Evolutionary conservation across 2,888 invertebrate species (phyloP), one percentile per base, ranked within the genome.

Genomic region (Ichneumoninae sp.): DNA sequence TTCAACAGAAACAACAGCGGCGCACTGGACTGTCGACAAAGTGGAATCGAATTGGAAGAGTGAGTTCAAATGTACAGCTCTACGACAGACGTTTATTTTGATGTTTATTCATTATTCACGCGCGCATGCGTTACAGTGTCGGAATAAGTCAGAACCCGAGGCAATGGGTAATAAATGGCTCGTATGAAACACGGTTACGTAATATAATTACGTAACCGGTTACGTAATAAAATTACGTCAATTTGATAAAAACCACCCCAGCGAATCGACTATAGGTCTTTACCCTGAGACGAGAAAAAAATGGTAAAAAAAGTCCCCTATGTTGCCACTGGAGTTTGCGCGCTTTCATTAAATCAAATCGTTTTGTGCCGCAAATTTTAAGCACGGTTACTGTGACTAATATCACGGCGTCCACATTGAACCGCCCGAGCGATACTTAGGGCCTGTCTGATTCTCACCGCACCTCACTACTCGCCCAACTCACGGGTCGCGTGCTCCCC

Each of bases 401-500:
- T 57, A 26, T 13, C 26, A 13, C 22, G 26, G 57, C 57, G 26
- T 57, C 57, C 13, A 57, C 22, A 26, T 26, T 26, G 57, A 57
- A 26, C 3, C 57, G 57, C 57, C 1, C 57, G 57, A 57, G 26
- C 26, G 13, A 57, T 57, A 26, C 57, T 57, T 26, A 57, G 57
- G 10, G 57, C 57, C 13, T 57, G 44, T 47, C 36, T 36, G 54
- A 33, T 10, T 54, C 33, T 47, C 65, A n/a, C 6, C 8, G 19
- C 8, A 70, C 54, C 70, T 70, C 36, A 36, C 54, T 60, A 30
- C 72, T 71, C n/a, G 60, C 57, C 54, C 57, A 57, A 44, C 72
- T 26, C 44, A 13, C 22, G 19, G 33, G 16, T 83, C 68, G 80
- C 83, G 80, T 83, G 80, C 72, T 60, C 50, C 47, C 71, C 52